Percentiles rank a stretch among this genome's conserved stretches.
Conservation (phyloP, 2,888 invertebrate genomes). For the Plutella xylostella region DNA sequence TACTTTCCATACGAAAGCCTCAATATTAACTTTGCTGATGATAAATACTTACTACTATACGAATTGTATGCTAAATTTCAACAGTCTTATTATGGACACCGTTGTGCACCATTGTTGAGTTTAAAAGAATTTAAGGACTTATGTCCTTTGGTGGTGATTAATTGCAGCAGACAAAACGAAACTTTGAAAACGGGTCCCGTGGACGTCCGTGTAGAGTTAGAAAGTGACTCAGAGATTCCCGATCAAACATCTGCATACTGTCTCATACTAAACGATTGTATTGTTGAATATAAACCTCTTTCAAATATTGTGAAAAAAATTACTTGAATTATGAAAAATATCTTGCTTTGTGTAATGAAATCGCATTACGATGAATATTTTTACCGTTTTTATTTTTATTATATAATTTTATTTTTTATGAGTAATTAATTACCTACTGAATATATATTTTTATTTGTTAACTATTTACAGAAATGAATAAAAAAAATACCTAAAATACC, state of each 20-base stretch:
- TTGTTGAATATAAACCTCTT: conserved; percentile 1
- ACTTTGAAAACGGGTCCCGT: conserved; percentile 1
- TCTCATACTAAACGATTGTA: conserved; percentile 1
- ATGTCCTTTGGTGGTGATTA: conserved; percentile 23
- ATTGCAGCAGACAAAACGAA: conserved; percentile 18
- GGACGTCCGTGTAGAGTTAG: conserved; percentile 2
- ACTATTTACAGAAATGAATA: no score
- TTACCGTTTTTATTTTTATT: no score
- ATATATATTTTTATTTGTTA: no score
- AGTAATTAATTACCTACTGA: no score
- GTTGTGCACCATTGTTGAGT: conserved; percentile 12
- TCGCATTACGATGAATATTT: no score
- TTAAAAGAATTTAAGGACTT: conserved; percentile 18
- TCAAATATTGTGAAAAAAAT: background rate
- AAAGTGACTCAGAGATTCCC: background rate
- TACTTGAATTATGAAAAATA: no score
- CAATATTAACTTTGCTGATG: conserved; percentile 5
- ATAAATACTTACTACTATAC: conserved; percentile 8
- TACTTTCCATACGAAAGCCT: conserved; percentile 11
- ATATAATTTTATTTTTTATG: no score
- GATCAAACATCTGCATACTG: conserved; percentile 4
- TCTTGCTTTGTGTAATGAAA: no score
- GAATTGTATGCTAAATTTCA: conserved; percentile 12
- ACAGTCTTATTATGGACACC: conserved; percentile 12
- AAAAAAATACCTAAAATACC: no score